Evolutionary conservation across 2,797 vertebrate species (phyloP).

Genomic region (Bufotes viridis): DNA sequence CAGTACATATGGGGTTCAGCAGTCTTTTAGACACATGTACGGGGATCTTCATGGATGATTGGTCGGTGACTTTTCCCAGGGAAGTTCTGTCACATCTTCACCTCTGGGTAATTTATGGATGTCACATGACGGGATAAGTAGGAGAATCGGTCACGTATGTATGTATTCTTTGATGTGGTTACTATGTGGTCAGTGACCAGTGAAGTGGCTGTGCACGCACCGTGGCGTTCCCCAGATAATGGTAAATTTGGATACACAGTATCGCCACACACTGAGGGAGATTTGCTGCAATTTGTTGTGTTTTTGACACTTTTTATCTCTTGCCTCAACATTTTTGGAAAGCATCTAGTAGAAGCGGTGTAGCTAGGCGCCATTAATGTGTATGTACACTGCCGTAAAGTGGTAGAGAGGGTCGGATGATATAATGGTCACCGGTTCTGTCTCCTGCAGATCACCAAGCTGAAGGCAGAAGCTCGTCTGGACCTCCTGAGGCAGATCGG

Average conservation of each 20-base stretch:
- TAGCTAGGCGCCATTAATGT: no score
- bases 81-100: constrained; percentile 33
- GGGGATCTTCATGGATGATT: background rate
- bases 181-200: background rate
- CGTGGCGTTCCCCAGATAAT: no score
- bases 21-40: background rate
- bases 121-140: background rate
- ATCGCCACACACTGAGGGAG: no score
- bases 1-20: background rate
- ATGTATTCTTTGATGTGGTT: background rate
- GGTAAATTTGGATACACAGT: no score
- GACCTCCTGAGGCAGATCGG: constrained; percentile 95
- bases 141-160: background rate
- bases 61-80: constrained; percentile 61
- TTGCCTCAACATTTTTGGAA: no score
- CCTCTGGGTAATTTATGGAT: background rate
- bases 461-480: constrained; percentile 94
- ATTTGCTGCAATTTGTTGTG: no score
- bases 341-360: no score
- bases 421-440: background rate
- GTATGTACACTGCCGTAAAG: no score
- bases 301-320: no score
- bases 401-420: background rate
- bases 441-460: constrained; percentile 83
- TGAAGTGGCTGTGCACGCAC: background rate